Evolutionary conservation across 2,113 vertebrate species (phyloP).

Genomic region (Motacilla tschutschensis): DNA sequence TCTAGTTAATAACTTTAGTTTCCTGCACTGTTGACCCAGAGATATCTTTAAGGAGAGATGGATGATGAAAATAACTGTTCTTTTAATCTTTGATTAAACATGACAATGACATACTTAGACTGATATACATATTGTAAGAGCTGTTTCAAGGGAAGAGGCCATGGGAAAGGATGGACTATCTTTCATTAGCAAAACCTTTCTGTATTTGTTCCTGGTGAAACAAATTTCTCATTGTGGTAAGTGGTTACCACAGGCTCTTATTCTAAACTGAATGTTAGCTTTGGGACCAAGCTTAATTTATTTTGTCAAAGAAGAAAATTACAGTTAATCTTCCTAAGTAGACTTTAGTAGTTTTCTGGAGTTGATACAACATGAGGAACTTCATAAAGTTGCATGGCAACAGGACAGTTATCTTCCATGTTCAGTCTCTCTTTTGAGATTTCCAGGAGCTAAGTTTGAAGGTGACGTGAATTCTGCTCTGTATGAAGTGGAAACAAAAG

Average conservation of each 20-base stretch:
- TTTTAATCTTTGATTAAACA: constrained; percentile 40
- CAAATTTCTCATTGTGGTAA: not conserved
- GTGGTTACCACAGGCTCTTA: not conserved
- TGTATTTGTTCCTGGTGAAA: not conserved
- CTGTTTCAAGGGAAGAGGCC: not conserved
- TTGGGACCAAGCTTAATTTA: not conserved
- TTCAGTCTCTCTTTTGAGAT: not conserved
- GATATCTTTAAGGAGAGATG: constrained; percentile 4
- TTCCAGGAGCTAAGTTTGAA: not conserved
- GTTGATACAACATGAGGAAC: not conserved
- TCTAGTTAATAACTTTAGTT: constrained; percentile 46
- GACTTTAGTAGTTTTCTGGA: not conserved
- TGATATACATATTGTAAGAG: not conserved
- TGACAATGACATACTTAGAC: not conserved
- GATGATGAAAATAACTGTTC: constrained; percentile 30
- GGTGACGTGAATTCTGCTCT: not conserved
- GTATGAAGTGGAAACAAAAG: not conserved
- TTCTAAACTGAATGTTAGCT: not conserved
- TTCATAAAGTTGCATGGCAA: not conserved
- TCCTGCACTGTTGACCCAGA: constrained; percentile 41
- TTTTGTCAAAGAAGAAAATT: not conserved
- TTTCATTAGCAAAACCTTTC: not conserved
- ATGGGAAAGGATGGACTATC: not conserved
- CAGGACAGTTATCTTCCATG: not conserved
- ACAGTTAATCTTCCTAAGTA: not conserved